Evolutionary conservation across 2,888 invertebrate genomes (phyloP), one percentile per base, ranked within the genome.

Genomic region (Megaustenia siamemsis): DNA sequence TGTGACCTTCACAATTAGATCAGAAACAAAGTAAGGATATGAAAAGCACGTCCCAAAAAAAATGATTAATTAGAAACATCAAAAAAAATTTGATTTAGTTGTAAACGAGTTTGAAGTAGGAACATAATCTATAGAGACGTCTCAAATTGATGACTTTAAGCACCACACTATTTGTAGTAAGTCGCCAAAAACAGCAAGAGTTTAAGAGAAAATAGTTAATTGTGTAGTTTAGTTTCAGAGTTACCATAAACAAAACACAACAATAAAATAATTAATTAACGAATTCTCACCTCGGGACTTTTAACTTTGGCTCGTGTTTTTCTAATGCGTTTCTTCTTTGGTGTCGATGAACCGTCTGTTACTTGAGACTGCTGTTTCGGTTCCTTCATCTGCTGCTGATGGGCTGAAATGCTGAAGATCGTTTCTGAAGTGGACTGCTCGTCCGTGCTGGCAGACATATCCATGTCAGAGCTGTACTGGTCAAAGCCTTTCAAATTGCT

Each of bases 291-390:
- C 83, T 83, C 83, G 2, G 83, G 83, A 35, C 83, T 83, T 77
- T 83, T 83, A 0, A 77, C 69, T 77, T 83, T 83, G 18, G 83
- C 83, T 68, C 83, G 21, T 0, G 83, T 83, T 49, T 83, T 83
- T 32, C 83, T 15, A n/a, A 83, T 78, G 12, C 83, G 43, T 53
- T 83, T 83, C 66, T 83, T 83, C 77, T 83, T 83, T 18, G 68
- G 83, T 53, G 83, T 63, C 24, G 32, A 21, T 15, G 45, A 15
- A 4, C 28, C 35, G 24, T 81, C 80, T 12, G 60, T 40, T 28
- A 66, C 43, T 24, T 68, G 80, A 2, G 4, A 15, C 12, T 28
- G 69, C 12, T 21, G 56, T 38, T 56, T 66, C 32, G 43, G 21
- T 3, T 79, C 40, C 18, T 66, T 35, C 5, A 18, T 38, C n/a